Conservation (phyloP, 2,888 invertebrate species). For the Cybosia mesomella region DNA sequence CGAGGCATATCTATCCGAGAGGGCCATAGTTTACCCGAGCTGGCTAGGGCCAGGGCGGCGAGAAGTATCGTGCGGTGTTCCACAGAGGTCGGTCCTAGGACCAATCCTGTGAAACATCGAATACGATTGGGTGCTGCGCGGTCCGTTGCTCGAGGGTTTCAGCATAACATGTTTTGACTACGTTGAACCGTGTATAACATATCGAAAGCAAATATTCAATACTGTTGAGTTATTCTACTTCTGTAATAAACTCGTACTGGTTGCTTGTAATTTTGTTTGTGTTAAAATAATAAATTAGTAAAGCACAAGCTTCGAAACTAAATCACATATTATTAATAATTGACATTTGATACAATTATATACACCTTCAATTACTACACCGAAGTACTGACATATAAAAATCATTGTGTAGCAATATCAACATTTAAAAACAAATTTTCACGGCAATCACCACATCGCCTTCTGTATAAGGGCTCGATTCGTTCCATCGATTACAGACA, state of each 20-base stretch:
- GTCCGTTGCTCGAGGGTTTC: too few species aligned
- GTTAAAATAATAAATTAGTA: background rate
- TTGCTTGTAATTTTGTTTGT: background rate
- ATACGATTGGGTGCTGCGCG: too few species aligned
- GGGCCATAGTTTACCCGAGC: too few species aligned
- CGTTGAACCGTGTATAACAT: too few species aligned
- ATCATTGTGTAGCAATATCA: conserved; percentile 21
- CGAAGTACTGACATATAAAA: conserved; percentile 18
- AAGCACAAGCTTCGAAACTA: background rate
- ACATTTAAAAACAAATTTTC: conserved; percentile 19
- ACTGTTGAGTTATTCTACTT: background rate
- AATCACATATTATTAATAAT: background rate
- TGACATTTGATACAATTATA: conserved; percentile 7
- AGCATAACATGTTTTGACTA: too few species aligned
- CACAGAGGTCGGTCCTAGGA: too few species aligned
- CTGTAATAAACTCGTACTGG: background rate
- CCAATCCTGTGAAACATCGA: too few species aligned
- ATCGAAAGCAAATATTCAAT: too few species aligned
- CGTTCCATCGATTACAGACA: conserved; percentile 20
- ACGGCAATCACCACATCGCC: conserved; percentile 16
- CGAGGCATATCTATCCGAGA: too few species aligned
- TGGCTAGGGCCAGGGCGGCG: too few species aligned
- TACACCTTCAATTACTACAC: conserved; percentile 20
- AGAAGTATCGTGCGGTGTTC: too few species aligned
- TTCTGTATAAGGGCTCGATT: conserved; percentile 30